Base-by-base conservation (phyloP, 2,888 invertebrate species). In the Augiades crinisus region DNA sequence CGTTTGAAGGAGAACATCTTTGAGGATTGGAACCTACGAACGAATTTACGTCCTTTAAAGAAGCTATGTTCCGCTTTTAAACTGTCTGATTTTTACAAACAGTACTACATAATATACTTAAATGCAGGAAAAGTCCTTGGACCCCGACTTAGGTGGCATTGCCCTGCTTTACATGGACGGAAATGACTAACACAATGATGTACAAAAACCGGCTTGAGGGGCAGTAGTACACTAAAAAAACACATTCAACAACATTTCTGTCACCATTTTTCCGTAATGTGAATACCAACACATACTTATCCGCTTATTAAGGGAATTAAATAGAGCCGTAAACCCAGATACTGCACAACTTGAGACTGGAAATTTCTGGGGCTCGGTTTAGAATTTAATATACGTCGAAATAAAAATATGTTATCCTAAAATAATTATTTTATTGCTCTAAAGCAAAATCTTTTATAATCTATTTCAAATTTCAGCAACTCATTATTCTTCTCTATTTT, bases 381-480 rank as follows among this genome's bases (percentile, higher is more conserved):
- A 10, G 12, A 10, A 30, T 17, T 12, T 27, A 19, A 19, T 17
- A 17, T 19, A n/a, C 10, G 5, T 13, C 17, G 19, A 0, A 7
- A 27, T 41, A 37, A 47, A 47, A 47, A 47, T 47, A 37, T 37
- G 36, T 19, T 36, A 24, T 37, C 12, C 3, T 36, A 46, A 38
- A 43, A 44, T 54, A 54, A 49, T 54, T 46, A 47, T 34, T 51
- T 52, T 51, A 54, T 46, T 38, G 7, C 34, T 27, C 3, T n/a
- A n/a, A n/a, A n/a, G n/a, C n/a, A n/a, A n/a, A n/a, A n/a, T n/a
- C n/a, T n/a, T n/a, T n/a, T n/a, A n/a, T n/a, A n/a, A n/a, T n/a
- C n/a, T n/a, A n/a, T n/a, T n/a, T n/a, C n/a, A n/a, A n/a, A n/a
- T n/a, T n/a, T n/a, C n/a, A n/a, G n/a, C n/a, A n/a, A n/a, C n/a